Conservation (phyloP, 2,113 vertebrate species). For the Sprattus sprattus region DNA sequence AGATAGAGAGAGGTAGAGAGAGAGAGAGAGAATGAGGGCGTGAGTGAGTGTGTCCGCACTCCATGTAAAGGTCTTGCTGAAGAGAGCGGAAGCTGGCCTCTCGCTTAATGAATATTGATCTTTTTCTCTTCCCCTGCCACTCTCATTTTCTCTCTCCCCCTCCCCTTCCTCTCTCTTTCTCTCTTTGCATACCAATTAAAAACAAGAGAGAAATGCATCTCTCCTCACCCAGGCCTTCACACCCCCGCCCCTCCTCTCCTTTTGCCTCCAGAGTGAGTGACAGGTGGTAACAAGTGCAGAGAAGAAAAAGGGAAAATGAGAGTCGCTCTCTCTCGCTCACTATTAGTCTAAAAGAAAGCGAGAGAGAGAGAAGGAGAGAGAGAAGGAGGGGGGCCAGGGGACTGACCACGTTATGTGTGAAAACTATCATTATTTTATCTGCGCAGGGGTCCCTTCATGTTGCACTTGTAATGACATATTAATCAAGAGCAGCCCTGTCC, state of each 20-base stretch:
- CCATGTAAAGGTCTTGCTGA: conserved; percentile 83
- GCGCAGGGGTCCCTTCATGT: conserved; percentile 54
- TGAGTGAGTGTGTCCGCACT: conserved; percentile 62
- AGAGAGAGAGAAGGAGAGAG: conserved; percentile 22
- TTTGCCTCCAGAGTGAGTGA: conserved; percentile 36
- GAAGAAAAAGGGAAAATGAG: background rate
- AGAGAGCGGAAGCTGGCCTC: conserved; percentile 52
- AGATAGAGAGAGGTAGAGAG: conserved; percentile 55
- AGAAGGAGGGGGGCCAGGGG: background rate
- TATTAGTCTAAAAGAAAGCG: background rate
- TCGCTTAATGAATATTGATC: conserved; percentile 66
- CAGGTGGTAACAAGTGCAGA: conserved; percentile 38
- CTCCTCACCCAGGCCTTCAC: conserved; percentile 30
- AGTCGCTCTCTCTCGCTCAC: no score
- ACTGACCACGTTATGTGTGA: conserved; percentile 23
- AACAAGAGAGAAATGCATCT: conserved; percentile 32
- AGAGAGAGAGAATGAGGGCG: background rate
- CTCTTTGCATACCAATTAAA: conserved; percentile 66
- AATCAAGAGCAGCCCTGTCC: conserved; percentile 62
- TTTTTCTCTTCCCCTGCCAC: conserved; percentile 25
- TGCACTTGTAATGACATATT: conserved; percentile 70
- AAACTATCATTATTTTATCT: conserved; percentile 55
- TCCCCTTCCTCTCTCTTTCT: background rate
- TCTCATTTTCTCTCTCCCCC: conserved; percentile 37
- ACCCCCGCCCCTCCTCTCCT: conserved; percentile 39